phyloP scores from a whole-genome alignment of 2,797 vertebrate species.

The Neosilurus mollespiculum region DNA sequence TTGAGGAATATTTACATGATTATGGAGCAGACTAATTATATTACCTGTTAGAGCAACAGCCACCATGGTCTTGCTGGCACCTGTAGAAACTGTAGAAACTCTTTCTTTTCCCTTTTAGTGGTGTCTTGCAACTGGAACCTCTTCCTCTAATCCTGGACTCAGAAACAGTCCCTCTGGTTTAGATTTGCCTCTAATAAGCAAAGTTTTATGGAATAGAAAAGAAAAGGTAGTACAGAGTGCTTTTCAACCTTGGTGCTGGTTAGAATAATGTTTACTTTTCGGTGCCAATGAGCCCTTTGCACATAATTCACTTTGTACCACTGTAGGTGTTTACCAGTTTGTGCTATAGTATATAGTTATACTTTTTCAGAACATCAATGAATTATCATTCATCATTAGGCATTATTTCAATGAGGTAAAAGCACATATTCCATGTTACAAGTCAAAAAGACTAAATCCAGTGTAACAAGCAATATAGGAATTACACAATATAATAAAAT shows the following conservation, averaged over 20 bases:
- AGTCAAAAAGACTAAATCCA: too few species aligned
- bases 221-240: background rate
- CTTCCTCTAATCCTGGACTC: slow-evolving; percentile 49
- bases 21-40: slow-evolving; percentile 1
- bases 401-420: too few species aligned
- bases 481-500: too few species aligned
- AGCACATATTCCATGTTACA: too few species aligned
- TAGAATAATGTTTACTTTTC: background rate
- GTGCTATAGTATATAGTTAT: background rate
- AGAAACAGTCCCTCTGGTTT: slow-evolving; percentile 49
- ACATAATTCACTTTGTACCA: background rate
- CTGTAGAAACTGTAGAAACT: background rate
- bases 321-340: background rate
- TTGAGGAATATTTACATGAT: background rate
- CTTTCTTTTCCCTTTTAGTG: background rate
- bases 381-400: too few species aligned
- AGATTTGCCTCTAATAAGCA: background rate
- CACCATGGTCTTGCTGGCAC: background rate
- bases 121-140: background rate
- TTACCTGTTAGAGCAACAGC: background rate
- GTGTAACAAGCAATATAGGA: too few species aligned
- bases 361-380: background rate
- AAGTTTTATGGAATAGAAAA: background rate
- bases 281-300: background rate
- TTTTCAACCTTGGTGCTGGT: background rate